Percentiles rank a stretch among this genome's conserved stretches.
Conservation (phyloP, 2,113 vertebrate species). For the Tragelaphus imberbis region DNA sequence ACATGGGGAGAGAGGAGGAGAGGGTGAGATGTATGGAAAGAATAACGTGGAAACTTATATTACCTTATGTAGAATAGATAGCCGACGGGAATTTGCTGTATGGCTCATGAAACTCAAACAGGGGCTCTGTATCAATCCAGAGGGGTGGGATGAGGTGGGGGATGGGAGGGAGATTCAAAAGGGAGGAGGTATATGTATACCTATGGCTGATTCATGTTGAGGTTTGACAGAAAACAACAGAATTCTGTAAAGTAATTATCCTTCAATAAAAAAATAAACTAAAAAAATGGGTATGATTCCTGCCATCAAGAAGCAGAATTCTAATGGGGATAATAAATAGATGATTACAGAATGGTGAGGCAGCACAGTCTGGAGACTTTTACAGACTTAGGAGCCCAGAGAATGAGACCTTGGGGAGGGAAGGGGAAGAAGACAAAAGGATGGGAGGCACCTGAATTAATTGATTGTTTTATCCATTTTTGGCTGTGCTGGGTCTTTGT, state of each 20-base stretch:
- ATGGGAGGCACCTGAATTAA: neutral
- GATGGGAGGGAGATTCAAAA: neutral
- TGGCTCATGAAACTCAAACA: neutral
- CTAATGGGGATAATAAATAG: neutral
- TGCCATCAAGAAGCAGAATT: neutral
- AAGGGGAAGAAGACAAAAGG: neutral
- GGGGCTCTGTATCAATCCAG: neutral
- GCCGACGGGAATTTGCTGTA: fast-evolving
- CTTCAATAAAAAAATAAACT: neutral
- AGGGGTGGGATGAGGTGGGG: fast-evolving
- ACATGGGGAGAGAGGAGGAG: neutral
- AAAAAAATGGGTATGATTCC: neutral
- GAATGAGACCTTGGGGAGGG: neutral
- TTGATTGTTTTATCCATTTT: neutral
- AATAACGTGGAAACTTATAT: neutral
- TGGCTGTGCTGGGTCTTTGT: neutral
- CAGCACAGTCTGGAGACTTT: neutral
- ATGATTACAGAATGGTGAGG: neutral
- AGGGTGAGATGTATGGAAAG: neutral
- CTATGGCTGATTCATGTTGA: neutral
- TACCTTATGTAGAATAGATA: neutral
- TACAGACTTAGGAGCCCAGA: neutral
- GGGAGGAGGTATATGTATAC: neutral
- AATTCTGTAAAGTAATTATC: neutral
- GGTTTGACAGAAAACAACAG: neutral